Conservation (phyloP, 1,140 invertebrate species). For the Drosophila persimilis region DNA sequence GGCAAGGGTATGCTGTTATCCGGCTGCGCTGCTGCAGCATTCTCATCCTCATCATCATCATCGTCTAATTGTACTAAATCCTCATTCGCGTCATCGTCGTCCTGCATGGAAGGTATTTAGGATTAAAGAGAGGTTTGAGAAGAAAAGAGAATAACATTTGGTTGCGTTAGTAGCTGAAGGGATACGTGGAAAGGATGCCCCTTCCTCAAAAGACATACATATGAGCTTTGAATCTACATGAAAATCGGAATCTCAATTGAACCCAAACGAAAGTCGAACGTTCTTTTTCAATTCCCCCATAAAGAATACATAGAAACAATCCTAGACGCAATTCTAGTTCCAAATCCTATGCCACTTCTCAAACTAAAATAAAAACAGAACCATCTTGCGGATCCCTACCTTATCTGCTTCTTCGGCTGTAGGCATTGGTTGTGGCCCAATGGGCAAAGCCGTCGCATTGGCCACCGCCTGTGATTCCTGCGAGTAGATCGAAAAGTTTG, state of each 20-base stretch:
- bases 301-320: too few relatives aligned
- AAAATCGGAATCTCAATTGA: too few relatives aligned
- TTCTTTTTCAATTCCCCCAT: too few relatives aligned
- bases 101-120: conserved; percentile 35
- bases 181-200: neutral
- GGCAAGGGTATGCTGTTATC: conserved; percentile 65
- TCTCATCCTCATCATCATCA: conserved; percentile 64
- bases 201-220: too few relatives aligned
- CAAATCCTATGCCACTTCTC: conserved; percentile 21
- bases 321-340: too few relatives aligned
- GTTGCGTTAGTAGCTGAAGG: conserved; percentile 52
- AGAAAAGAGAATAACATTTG: conserved; percentile 45
- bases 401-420: conserved; percentile 41
- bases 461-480: conserved; percentile 90
- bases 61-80: conserved; percentile 83
- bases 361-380: conserved; percentile 13
- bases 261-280: too few relatives aligned
- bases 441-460: conserved; percentile 83
- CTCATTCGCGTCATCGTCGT: conserved; percentile 81
- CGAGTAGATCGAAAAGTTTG: conserved; percentile 92
- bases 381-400: conserved; percentile 49
- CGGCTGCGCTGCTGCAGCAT: too few relatives aligned
- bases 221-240: too few relatives aligned
- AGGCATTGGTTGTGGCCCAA: conserved; percentile 26
- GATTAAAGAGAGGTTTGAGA: conserved; percentile 44